Conservation (phyloP, 2,888 invertebrate species). For the Belgica antarctica region DNA sequence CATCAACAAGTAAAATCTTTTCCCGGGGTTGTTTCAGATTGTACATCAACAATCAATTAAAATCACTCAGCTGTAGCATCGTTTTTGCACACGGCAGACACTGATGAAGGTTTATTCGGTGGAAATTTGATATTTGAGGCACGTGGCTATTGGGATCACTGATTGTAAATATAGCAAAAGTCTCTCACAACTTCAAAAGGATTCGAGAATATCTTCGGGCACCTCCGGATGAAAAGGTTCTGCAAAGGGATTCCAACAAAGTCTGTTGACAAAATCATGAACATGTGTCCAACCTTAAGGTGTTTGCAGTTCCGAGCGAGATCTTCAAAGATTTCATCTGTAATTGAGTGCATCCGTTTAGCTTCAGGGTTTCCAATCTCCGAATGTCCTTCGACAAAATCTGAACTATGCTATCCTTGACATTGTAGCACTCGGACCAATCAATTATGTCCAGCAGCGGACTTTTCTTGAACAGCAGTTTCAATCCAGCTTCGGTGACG, state of each 20-base stretch:
- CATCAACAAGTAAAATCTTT: no score
- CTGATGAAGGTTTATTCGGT: no score
- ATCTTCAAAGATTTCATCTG: neutral
- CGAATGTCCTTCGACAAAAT: neutral
- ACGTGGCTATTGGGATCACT: neutral
- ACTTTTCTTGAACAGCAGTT: constrained; percentile 23
- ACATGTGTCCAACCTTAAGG: constrained; percentile 27
- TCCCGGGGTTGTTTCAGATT: no score
- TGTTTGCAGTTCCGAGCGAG: constrained; percentile 30
- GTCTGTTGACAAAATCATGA: neutral
- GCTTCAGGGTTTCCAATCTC: constrained; percentile 26
- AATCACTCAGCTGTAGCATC: no score
- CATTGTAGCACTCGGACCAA: constrained; percentile 26
- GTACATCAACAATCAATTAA: no score
- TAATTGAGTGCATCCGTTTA: constrained; percentile 32
- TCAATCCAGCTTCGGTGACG: constrained; percentile 22
- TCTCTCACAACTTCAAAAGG: constrained; percentile 36
- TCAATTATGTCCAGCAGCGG: constrained; percentile 19
- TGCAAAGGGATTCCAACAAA: constrained; percentile 7
- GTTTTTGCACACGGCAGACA: no score
- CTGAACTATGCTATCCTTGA: constrained; percentile 6
- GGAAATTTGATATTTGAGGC: neutral
- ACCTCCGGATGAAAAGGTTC: constrained; percentile 36
- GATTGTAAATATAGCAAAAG: constrained; percentile 36
- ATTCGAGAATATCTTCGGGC: constrained; percentile 22